Percentiles rank a stretch among this genome's conserved stretches.
Conservation (phyloP, 2,888 invertebrate genomes). For the Antheraea yamamai region DNA sequence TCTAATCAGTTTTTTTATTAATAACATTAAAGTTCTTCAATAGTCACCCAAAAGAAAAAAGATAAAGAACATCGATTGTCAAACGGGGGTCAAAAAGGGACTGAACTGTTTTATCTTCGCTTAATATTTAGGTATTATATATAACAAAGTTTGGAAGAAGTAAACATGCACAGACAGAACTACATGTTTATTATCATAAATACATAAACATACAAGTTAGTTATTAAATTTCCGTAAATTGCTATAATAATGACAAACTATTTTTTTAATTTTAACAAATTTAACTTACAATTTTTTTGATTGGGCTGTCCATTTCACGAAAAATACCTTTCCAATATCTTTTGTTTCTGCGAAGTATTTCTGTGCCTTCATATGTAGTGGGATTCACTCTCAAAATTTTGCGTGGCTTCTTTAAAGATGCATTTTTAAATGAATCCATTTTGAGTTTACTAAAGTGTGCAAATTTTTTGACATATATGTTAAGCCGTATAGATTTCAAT, state of each 20-base stretch:
- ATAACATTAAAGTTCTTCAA: too few species aligned
- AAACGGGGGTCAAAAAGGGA: too few species aligned
- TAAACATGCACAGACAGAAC: too few species aligned
- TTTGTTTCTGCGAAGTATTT: constrained; percentile 57
- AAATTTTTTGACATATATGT: not conserved
- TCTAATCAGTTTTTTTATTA: too few species aligned
- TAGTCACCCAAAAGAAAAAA: too few species aligned
- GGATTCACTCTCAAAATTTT: constrained; percentile 56
- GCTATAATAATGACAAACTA: not conserved
- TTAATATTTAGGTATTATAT: too few species aligned
- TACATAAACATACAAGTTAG: not conserved
- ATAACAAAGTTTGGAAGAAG: too few species aligned
- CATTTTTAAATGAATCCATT: not conserved
- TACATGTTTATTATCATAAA: too few species aligned
- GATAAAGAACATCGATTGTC: too few species aligned
- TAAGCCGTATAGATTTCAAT: constrained; percentile 11
- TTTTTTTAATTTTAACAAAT: not conserved
- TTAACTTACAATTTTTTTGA: constrained; percentile 44
- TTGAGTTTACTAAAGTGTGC: not conserved
- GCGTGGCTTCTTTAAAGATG: constrained; percentile 41
- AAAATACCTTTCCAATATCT: constrained; percentile 67
- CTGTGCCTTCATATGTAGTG: constrained; percentile 54
- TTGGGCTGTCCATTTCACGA: constrained; percentile 43
- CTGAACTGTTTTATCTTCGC: too few species aligned
- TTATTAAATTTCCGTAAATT: not conserved